Percentiles rank a stretch among this genome's conserved stretches.
These are phyloP conservation scores for Seriola quinqueradiata DNA, from an alignment of 2,113 vertebrate genomes.

Conservation along the genomic window DNA sequence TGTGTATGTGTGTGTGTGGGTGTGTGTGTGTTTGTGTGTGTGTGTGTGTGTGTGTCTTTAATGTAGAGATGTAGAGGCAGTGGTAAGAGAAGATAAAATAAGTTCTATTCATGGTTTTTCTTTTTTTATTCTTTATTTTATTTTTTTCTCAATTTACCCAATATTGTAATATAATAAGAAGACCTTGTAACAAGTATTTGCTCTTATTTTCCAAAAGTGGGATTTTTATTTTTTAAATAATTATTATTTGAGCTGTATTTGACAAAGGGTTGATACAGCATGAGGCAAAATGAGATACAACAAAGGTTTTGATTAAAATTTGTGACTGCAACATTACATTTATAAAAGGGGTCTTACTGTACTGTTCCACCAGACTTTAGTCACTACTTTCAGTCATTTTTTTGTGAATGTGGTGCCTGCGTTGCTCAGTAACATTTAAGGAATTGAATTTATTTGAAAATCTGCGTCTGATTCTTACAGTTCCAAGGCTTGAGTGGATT, in stretches of 20 bases:
- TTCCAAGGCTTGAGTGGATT: constrained; percentile 49
- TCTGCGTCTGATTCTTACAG: constrained; percentile 42
- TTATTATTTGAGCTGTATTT: background rate
- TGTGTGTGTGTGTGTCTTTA: background rate
- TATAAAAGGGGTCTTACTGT: background rate
- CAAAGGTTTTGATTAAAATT: constrained; percentile 12
- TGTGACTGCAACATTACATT: background rate
- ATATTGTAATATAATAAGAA: background rate
- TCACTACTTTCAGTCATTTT: constrained; percentile 4
- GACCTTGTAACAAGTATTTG: background rate
- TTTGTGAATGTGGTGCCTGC: background rate
- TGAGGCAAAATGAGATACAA: background rate
- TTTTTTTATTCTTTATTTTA: background rate
- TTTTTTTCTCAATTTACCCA: background rate
- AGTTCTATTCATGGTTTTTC: background rate
- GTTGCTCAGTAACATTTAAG: background rate
- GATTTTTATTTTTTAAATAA: background rate
- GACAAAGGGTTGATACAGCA: background rate
- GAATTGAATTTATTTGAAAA: constrained; percentile 34
- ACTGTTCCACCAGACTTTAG: background rate
- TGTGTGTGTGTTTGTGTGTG: constrained; percentile 32
- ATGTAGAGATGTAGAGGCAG: constrained; percentile 9
- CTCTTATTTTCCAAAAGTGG: background rate
- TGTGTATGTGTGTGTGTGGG: constrained; percentile 43
- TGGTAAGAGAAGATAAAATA: constrained; percentile 3